These are phyloP conservation scores for Erebia ligea DNA, from an alignment of 2,888 invertebrate genomes.

Conservation along the genomic window DNA sequence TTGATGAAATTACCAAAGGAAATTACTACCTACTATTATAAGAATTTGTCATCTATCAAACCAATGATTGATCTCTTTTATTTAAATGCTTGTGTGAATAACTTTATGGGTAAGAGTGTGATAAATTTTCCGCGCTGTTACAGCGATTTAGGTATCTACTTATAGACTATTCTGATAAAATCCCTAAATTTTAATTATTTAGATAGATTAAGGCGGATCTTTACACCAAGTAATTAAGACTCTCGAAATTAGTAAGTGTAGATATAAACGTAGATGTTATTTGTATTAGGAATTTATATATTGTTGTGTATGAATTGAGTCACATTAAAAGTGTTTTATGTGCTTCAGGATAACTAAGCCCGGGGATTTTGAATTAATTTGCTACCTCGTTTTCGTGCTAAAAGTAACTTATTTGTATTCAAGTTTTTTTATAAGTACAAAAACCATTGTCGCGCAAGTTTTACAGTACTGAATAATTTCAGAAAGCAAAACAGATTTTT, in stretches of 20 bases:
- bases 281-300: constrained; percentile 57
- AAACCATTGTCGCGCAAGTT: constrained; percentile 16
- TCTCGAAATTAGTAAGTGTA: constrained; percentile 67
- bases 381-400: constrained; percentile 16
- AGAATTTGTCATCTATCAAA: constrained; percentile 23
- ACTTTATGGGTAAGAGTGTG: constrained; percentile 36
- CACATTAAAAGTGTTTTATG: constrained; percentile 39
- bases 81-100: constrained; percentile 33
- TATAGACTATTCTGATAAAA: constrained; percentile 34
- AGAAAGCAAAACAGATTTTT: not conserved
- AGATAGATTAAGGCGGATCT: constrained; percentile 75
- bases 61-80: constrained; percentile 24
- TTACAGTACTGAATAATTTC: constrained; percentile 1
- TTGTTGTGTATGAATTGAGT: constrained; percentile 58
- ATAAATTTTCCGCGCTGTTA: constrained; percentile 30
- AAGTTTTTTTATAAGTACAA: constrained; percentile 7
- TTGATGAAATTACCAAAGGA: constrained; percentile 6
- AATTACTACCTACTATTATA: constrained; percentile 23
- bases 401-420: constrained; percentile 1
- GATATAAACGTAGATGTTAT: constrained; percentile 72
- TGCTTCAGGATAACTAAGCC: constrained; percentile 42
- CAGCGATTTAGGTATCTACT: constrained; percentile 19
- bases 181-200: constrained; percentile 44
- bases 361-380: constrained; percentile 25
- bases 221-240: constrained; percentile 82